Evolutionary conservation across 2,113 vertebrate species (phyloP).

Genomic region (Apeltes quadracus): DNA sequence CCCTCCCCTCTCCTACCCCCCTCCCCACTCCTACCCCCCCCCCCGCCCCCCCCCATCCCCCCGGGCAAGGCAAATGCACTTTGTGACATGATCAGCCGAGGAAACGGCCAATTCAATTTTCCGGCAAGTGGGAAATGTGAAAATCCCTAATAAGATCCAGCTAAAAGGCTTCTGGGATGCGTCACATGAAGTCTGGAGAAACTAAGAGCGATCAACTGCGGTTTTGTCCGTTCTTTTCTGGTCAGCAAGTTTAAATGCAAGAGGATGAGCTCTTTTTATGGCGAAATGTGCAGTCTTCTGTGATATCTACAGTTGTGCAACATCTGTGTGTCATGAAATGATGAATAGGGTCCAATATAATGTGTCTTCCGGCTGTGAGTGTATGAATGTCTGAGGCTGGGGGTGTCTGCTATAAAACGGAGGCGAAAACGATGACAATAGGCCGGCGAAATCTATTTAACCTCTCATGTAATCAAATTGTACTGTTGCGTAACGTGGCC

Average conservation of each 20-base stretch:
- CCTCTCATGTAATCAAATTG: slow-evolving; percentile 45
- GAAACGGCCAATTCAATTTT: slow-evolving; percentile 42
- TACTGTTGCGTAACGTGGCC: slow-evolving; percentile 43
- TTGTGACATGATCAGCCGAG: slow-evolving; percentile 45
- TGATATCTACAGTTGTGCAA: slow-evolving; percentile 15
- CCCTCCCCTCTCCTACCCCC: too few relatives aligned
- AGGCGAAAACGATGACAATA: slow-evolving; percentile 40
- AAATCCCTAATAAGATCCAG: slow-evolving; percentile 47
- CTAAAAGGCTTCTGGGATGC: slow-evolving; percentile 22
- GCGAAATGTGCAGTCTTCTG: slow-evolving; percentile 21
- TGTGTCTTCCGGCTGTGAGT: background rate
- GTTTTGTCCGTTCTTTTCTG: slow-evolving; percentile 27
- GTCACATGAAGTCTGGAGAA: slow-evolving; percentile 5
- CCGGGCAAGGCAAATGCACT: slow-evolving; percentile 35
- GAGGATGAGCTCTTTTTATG: slow-evolving; percentile 1
- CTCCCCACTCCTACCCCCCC: too few relatives aligned
- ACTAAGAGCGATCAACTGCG: slow-evolving; percentile 15
- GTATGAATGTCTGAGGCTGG: background rate
- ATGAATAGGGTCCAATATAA: slow-evolving; percentile 8
- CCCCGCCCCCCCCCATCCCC: too few relatives aligned
- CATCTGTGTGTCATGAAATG: slow-evolving; percentile 36
- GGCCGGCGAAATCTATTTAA: slow-evolving; percentile 39
- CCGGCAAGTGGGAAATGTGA: slow-evolving; percentile 32
- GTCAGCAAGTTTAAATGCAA: slow-evolving; percentile 39
- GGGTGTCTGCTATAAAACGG: slow-evolving; percentile 10